Evolutionary conservation across 1,140 invertebrate species (phyloP).

Genomic region (Hylyphantes graminicola): DNA sequence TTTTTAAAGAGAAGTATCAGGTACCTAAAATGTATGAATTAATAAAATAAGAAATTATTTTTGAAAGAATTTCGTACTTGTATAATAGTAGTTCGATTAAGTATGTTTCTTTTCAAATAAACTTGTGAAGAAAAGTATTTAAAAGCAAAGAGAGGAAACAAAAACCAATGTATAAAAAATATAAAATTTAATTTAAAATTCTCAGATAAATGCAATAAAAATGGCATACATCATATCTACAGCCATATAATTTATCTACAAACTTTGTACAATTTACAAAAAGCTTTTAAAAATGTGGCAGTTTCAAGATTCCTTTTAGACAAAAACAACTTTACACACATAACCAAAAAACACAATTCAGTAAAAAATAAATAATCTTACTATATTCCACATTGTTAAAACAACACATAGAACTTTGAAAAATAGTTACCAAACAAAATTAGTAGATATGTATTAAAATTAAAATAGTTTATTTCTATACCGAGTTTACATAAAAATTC

Average conservation of each 20-base stretch:
- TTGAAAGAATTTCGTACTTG: too few species aligned
- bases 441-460: conserved; percentile 28
- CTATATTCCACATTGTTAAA: conserved; percentile 23
- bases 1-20: too few species aligned
- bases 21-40: too few species aligned
- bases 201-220: conserved; percentile 39
- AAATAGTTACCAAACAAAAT: conserved; percentile 39
- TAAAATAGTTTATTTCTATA: conserved; percentile 45
- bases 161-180: conserved; percentile 29
- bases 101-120: too few species aligned
- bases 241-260: conserved; percentile 39
- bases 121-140: not conserved
- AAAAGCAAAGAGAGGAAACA: conserved; percentile 16
- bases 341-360: conserved; percentile 10
- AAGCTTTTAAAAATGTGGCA: conserved; percentile 16
- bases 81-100: too few species aligned
- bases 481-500: conserved; percentile 25
- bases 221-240: conserved; percentile 28
- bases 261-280: conserved; percentile 42
- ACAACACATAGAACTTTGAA: conserved; percentile 8
- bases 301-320: conserved; percentile 14
- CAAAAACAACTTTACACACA: conserved; percentile 23
- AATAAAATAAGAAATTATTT: too few species aligned
- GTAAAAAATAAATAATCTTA: conserved; percentile 47
- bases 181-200: conserved; percentile 53